phyloP scores from a whole-genome alignment of 2,113 vertebrate genomes.

The Tympanuchus pallidicinctus region DNA sequence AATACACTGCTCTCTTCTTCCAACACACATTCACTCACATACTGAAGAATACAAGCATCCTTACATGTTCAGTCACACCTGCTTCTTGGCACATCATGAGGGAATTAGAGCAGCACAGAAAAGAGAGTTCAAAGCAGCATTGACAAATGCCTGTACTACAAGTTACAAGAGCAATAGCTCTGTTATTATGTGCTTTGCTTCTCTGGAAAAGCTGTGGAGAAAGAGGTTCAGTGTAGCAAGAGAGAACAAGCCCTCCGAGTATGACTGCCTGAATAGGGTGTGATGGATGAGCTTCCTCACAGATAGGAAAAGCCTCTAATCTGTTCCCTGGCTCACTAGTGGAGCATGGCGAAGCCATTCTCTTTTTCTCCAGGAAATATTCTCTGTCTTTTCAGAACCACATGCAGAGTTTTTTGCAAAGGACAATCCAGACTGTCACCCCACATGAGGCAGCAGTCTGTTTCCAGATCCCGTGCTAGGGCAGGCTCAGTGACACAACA shows the following conservation, averaged over 20 bases:
- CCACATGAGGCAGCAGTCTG: slow-evolving; percentile 23
- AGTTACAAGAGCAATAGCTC: slow-evolving; percentile 33
- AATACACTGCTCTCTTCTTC: background rate
- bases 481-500: background rate
- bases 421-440: slow-evolving; percentile 35
- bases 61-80: slow-evolving; percentile 7
- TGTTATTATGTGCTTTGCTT: slow-evolving; percentile 53
- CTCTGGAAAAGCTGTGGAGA: background rate
- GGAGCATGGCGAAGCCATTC: slow-evolving; percentile 46
- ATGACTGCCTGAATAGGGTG: slow-evolving; percentile 32
- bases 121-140: slow-evolving; percentile 32
- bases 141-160: slow-evolving; percentile 23
- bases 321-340: slow-evolving; percentile 32
- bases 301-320: slow-evolving; percentile 40
- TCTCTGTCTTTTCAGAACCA: slow-evolving; percentile 39
- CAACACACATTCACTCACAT: background rate
- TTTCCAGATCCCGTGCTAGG: slow-evolving; percentile 35
- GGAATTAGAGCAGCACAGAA: background rate
- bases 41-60: background rate
- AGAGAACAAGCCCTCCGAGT: slow-evolving; percentile 16
- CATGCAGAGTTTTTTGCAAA: slow-evolving; percentile 23
- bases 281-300: slow-evolving; percentile 54
- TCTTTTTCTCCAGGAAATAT: slow-evolving; percentile 29
- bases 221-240: slow-evolving; percentile 37
- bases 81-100: slow-evolving; percentile 10